phyloP scores from a whole-genome alignment of 2,888 invertebrate species.

The Agriopis marginaria region DNA sequence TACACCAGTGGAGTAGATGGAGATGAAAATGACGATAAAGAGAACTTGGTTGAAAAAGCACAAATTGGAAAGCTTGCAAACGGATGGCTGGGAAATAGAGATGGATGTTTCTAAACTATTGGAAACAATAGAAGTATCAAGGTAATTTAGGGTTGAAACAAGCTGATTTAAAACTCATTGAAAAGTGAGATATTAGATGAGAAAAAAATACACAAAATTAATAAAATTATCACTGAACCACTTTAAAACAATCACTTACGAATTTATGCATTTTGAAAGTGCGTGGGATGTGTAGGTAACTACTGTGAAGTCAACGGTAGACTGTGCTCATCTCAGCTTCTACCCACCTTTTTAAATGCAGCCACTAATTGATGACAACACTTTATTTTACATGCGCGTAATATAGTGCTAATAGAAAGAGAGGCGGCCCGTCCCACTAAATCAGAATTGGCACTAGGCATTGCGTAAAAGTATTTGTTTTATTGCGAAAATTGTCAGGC shows the following conservation, averaged over 20 bases:
- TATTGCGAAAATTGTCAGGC: slow-evolving; percentile 49
- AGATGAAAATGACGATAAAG: no score
- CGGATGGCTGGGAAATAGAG: no score
- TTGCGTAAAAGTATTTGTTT: slow-evolving; percentile 58
- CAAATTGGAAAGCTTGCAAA: no score
- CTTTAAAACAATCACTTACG: slow-evolving; percentile 57
- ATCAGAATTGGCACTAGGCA: slow-evolving; percentile 54
- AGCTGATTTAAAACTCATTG: no score
- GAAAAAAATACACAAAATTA: no score
- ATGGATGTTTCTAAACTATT: no score
- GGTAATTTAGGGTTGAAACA: no score
- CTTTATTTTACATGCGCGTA: slow-evolving; percentile 59
- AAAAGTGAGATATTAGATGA: no score
- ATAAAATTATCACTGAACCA: background rate
- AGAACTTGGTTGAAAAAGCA: no score
- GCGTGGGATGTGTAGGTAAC: slow-evolving; percentile 48
- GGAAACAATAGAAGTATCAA: no score
- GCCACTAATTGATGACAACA: slow-evolving; percentile 71
- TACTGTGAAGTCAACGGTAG: slow-evolving; percentile 54
- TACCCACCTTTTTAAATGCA: slow-evolving; percentile 65
- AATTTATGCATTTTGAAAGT: slow-evolving; percentile 69
- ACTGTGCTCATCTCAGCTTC: slow-evolving; percentile 57
- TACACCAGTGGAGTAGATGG: no score
- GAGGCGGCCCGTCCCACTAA: slow-evolving; percentile 60
- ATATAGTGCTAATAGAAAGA: slow-evolving; percentile 75